A percentile compares a stretch with the other conserved stretches of the same genome.
Evolutionary conservation across 2,797 vertebrate species (phyloP).

Genomic region (Lacerta bilineata): DNA sequence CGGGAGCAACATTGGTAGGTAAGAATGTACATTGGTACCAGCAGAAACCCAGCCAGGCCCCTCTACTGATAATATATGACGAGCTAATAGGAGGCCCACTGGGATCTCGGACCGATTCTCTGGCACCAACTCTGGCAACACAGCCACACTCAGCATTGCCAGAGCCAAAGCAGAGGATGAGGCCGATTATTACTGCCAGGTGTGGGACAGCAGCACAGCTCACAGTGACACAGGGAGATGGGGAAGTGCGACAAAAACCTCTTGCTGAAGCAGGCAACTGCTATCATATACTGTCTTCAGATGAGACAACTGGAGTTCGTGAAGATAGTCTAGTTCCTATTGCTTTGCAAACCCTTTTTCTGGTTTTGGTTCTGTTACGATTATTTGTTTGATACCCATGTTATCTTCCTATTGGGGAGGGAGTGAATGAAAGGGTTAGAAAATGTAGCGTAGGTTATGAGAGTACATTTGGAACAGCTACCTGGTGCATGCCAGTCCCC

Average conservation of each 20-base stretch:
- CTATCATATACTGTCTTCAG: no score
- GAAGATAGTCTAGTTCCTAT: no score
- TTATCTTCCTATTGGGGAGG: no score
- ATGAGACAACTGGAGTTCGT: no score
- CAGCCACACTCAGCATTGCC: slow-evolving; percentile 50
- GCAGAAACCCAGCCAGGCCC: neutral
- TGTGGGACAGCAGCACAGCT: neutral
- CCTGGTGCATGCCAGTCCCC: no score
- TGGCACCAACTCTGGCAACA: slow-evolving; percentile 32
- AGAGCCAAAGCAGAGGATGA: neutral
- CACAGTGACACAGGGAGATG: neutral
- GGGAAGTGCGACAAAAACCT: neutral
- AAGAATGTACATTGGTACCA: slow-evolving; percentile 21
- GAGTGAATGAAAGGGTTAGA: no score
- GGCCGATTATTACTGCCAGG: slow-evolving; percentile 47
- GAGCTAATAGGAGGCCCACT: neutral
- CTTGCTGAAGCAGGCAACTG: neutral
- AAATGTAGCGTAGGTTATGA: no score
- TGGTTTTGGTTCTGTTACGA: no score
- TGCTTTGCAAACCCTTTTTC: no score
- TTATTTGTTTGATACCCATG: no score
- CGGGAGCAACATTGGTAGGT: neutral
- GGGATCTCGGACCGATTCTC: slow-evolving; percentile 22
- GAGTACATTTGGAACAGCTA: no score
- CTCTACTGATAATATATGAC: neutral